phyloP scores from a whole-genome alignment of 2,888 invertebrate genomes.

The Platynereis dumerilii region DNA sequence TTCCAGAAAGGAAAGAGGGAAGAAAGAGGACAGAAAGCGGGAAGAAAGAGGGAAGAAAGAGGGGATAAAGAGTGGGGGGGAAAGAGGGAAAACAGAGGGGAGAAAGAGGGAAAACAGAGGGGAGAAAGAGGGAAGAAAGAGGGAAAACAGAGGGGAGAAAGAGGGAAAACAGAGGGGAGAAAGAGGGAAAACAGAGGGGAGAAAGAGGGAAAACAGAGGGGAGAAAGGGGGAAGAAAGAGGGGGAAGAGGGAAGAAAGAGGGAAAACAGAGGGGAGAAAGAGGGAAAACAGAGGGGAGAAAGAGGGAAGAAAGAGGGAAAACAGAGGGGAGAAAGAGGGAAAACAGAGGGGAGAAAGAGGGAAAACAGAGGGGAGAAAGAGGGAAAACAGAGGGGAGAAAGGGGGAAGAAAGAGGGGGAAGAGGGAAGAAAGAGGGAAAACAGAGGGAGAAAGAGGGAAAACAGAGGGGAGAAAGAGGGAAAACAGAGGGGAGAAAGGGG shows the following conservation, averaged over 20 bases:
- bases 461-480: no score
- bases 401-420: conserved; percentile 1
- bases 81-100: background rate
- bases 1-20: conserved; percentile 3
- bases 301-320: background rate
- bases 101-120: background rate
- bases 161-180: background rate
- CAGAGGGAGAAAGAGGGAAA: no score
- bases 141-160: background rate
- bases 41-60: background rate
- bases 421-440: no score
- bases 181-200: conserved; percentile 2
- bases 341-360: conserved; percentile 5
- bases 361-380: background rate
- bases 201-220: background rate
- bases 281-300: background rate
- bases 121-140: conserved; percentile 5
- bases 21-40: background rate
- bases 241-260: background rate
- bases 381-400: background rate
- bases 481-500: no score
- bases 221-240: no score
- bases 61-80: no score
- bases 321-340: no score
- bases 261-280: background rate